phyloP scores from a whole-genome alignment of 2,113 vertebrate species.

The Orthonyx spaldingii region DNA sequence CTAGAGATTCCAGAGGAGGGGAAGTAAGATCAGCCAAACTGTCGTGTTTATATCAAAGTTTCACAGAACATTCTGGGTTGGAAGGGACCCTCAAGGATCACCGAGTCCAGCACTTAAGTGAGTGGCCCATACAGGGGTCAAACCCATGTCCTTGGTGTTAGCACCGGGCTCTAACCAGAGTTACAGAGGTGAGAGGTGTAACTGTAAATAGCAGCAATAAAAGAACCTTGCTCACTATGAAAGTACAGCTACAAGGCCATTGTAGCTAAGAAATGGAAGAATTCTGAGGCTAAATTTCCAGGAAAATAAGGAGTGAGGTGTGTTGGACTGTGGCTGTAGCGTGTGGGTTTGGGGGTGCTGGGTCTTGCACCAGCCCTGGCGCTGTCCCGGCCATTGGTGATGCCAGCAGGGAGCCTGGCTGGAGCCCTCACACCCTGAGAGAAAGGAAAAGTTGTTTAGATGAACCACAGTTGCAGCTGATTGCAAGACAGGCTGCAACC shows the following conservation, averaged over 20 bases:
- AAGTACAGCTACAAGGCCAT: not conserved
- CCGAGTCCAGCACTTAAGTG: not conserved
- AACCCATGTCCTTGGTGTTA: not conserved
- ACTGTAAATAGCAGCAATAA: not conserved
- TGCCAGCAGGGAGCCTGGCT: not conserved
- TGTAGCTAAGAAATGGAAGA: not conserved
- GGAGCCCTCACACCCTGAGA: not conserved
- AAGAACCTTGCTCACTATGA: not conserved
- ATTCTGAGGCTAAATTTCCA: not conserved
- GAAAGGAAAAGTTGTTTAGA: not conserved
- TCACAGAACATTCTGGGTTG: not conserved
- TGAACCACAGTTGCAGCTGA: not conserved
- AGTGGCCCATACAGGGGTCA: not conserved
- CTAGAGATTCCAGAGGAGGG: not conserved
- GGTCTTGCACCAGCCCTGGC: not conserved
- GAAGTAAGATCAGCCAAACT: not conserved
- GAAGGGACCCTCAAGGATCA: not conserved
- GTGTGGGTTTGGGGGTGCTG: not conserved
- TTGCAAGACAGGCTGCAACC: not conserved
- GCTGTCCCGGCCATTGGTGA: accelerated
- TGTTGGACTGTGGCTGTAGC: not conserved
- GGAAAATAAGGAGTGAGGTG: not conserved
- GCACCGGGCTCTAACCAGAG: not conserved
- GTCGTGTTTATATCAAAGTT: not conserved
- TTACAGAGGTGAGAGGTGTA: not conserved